phyloP scores from a whole-genome alignment of 1,140 invertebrate genomes.

The Bombus pyrosoma region DNA sequence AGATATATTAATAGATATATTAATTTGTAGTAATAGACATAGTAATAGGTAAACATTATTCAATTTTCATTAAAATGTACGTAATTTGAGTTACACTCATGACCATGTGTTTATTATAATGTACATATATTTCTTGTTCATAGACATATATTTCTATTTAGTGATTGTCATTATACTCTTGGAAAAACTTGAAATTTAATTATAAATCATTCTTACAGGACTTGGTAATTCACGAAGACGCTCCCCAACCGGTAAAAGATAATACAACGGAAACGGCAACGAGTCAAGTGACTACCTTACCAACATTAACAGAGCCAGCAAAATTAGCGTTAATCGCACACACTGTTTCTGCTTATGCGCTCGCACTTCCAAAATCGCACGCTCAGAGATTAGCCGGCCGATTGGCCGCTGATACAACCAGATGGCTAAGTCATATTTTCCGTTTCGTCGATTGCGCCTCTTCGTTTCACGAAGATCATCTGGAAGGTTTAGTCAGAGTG shows the following conservation, averaged over 20 bases:
- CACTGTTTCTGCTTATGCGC: conserved; percentile 89
- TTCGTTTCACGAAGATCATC: conserved; percentile 90
- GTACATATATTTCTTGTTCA: too few relatives aligned
- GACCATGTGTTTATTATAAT: too few relatives aligned
- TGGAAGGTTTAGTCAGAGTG: conserved; percentile 90
- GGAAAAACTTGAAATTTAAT: not conserved
- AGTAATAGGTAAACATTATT: too few relatives aligned
- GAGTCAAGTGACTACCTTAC: conserved; percentile 78
- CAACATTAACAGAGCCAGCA: conserved; percentile 84
- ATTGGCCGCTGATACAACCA: conserved; percentile 88
- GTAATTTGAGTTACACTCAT: too few relatives aligned
- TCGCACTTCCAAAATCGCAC: conserved; percentile 87
- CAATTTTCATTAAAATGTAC: too few relatives aligned
- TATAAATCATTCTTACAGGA: conserved; percentile 73
- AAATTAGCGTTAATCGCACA: conserved; percentile 88
- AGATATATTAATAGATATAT: not conserved
- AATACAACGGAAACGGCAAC: conserved; percentile 69
- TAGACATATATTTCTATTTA: too few relatives aligned
- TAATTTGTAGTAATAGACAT: not conserved
- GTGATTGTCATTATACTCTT: not conserved
- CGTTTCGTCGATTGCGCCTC: conserved; percentile 87
- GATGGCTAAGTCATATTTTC: conserved; percentile 91
- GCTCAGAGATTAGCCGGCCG: conserved; percentile 88
- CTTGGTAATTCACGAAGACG: conserved; percentile 81
- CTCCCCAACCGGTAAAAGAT: conserved; percentile 74